Percentiles rank a stretch among this genome's conserved stretches.
phyloP scores from a whole-genome alignment of 30 jellyfish, hydroid and myxozoan species.

The Nemopilema nomurai region DNA sequence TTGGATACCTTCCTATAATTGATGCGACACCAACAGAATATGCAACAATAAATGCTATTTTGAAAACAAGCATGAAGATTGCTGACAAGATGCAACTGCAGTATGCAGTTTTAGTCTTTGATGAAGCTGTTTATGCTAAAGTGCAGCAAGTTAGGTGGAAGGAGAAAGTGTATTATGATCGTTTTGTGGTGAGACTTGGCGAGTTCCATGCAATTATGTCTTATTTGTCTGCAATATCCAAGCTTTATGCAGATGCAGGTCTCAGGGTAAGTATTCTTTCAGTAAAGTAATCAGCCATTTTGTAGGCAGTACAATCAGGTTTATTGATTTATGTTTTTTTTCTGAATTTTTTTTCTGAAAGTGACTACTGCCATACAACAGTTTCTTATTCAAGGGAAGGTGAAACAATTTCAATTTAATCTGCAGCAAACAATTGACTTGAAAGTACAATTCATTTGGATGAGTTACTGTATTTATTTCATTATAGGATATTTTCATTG shows the following conservation, averaged over 20 bases:
- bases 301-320: conserved; percentile 18
- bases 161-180: conserved; percentile 10
- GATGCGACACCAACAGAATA: conserved; percentile 52
- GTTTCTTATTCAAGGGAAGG: background rate
- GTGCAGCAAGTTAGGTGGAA: conserved; percentile 72
- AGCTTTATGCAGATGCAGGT: conserved; percentile 63
- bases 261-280: conserved; percentile 23
- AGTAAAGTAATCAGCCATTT: background rate
- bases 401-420: background rate
- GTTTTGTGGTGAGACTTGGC: conserved; percentile 69
- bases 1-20: conserved; percentile 70
- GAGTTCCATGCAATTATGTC: conserved; percentile 79
- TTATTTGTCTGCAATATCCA: conserved; percentile 66
- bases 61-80: conserved; percentile 26
- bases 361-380: background rate
- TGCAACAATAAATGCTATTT: conserved; percentile 30
- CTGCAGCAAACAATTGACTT: background rate
- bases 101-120: conserved; percentile 42
- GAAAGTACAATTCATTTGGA: background rate
- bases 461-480: too few relatives aligned
- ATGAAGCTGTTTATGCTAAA: conserved; percentile 76
- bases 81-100: conserved; percentile 49
- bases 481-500: conserved; percentile 48
- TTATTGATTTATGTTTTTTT: too few relatives aligned
- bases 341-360: background rate